phyloP scores from a whole-genome alignment of 2,888 invertebrate species.

The Exocentrus adspersus region DNA sequence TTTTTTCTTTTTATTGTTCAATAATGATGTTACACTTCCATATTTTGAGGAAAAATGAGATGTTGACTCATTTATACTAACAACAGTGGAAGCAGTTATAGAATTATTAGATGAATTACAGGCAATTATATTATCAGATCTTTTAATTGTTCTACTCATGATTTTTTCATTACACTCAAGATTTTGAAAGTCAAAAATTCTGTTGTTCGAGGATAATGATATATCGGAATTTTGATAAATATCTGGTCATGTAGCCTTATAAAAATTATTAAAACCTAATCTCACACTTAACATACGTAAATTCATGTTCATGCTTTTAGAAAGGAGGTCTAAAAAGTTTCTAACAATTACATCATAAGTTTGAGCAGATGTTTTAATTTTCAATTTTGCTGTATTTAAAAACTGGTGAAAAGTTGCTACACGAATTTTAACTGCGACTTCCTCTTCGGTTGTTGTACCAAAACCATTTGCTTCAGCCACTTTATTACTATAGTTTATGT shows the following conservation, averaged over 20 bases:
- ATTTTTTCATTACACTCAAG: not conserved
- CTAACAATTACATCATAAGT: slow-evolving; percentile 86
- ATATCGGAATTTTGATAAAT: not conserved
- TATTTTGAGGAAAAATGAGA: slow-evolving; percentile 49
- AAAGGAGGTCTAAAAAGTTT: slow-evolving; percentile 84
- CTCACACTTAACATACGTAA: slow-evolving; percentile 91
- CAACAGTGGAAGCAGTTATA: slow-evolving; percentile 14
- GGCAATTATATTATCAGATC: slow-evolving; percentile 47
- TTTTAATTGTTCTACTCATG: slow-evolving; percentile 50
- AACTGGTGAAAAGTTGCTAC: slow-evolving; percentile 72
- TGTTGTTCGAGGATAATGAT: not conserved
- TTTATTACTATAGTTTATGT: slow-evolving; percentile 67
- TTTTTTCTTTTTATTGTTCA: slow-evolving; percentile 55
- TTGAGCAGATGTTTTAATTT: slow-evolving; percentile 73
- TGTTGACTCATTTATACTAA: not conserved
- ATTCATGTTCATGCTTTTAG: slow-evolving; percentile 85
- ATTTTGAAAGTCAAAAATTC: slow-evolving; percentile 1
- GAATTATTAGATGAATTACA: slow-evolving; percentile 18
- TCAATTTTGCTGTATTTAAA: slow-evolving; percentile 67
- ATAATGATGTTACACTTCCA: slow-evolving; percentile 57
- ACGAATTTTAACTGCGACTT: slow-evolving; percentile 70
- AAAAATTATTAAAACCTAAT: slow-evolving; percentile 95
- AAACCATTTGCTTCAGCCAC: slow-evolving; percentile 64
- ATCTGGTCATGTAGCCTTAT: slow-evolving; percentile 80
- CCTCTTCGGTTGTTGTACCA: slow-evolving; percentile 69